These are phyloP conservation scores for Caenorhabditis inopinata DNA, from an alignment of 1,140 invertebrate species.

Conservation along the genomic window DNA sequence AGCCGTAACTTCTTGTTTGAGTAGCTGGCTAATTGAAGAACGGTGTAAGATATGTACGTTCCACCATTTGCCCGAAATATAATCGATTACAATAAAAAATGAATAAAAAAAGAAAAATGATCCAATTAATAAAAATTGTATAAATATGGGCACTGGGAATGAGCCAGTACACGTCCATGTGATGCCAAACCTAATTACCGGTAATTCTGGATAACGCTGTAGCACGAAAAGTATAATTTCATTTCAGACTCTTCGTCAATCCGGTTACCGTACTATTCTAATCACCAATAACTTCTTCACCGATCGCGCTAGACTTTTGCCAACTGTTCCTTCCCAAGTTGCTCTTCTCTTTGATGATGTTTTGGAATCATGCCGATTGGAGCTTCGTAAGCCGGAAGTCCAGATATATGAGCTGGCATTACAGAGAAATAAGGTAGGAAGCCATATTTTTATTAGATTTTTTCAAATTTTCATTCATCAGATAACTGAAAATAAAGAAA, in stretches of 20 bases:
- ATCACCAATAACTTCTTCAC: constrained; percentile 69
- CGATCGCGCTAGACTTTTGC: constrained; percentile 54
- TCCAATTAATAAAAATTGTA: no score
- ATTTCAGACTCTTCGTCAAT: constrained; percentile 59
- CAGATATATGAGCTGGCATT: constrained; percentile 66
- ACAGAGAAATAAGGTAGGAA: constrained; percentile 33
- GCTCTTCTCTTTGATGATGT: constrained; percentile 66
- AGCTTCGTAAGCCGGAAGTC: constrained; percentile 67
- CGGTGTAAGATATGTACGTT: no score
- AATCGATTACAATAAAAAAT: no score
- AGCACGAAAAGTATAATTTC: no score
- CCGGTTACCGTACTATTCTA: constrained; percentile 67
- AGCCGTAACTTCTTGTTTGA: no score
- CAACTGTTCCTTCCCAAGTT: constrained; percentile 55
- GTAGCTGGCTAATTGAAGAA: no score
- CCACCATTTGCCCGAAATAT: no score
- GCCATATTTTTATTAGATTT: neutral
- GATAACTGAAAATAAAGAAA: neutral
- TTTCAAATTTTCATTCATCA: neutral
- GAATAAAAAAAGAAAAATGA: no score
- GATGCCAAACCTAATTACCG: no score
- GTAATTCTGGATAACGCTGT: no score
- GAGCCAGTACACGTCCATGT: no score
- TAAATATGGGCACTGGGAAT: no score
- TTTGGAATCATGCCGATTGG: constrained; percentile 67